These are phyloP conservation scores for Rhamphomyia laevipes DNA, from an alignment of 2,888 invertebrate species.

Conservation along the genomic window DNA sequence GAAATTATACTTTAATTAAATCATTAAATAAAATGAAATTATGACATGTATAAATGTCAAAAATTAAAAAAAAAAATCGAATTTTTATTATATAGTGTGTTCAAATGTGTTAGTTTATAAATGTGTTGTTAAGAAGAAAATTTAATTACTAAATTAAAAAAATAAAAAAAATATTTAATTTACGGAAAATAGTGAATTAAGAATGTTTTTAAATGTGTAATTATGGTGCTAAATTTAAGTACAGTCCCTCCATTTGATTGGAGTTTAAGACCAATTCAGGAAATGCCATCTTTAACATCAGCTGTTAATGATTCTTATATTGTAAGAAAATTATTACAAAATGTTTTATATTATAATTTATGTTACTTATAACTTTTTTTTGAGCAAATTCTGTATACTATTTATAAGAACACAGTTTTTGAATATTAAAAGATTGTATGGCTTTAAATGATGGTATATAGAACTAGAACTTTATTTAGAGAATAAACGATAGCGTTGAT, in stretches of 20 bases:
- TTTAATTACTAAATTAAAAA: slow-evolving; percentile 25
- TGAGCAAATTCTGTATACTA: too few species aligned
- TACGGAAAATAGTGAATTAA: slow-evolving; percentile 6
- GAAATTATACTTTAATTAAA: too few species aligned
- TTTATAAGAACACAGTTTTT: too few species aligned
- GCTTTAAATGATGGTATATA: too few species aligned
- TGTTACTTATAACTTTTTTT: background rate
- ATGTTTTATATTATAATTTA: slow-evolving; percentile 1
- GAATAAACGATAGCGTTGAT: too few species aligned
- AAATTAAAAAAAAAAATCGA: too few species aligned
- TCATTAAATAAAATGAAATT: too few species aligned
- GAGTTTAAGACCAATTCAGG: slow-evolving; percentile 16
- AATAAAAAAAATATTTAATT: slow-evolving; percentile 12
- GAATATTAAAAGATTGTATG: too few species aligned
- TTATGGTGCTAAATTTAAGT: slow-evolving; percentile 18
- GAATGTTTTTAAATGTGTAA: too few species aligned
- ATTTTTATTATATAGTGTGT: too few species aligned
- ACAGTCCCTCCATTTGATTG: slow-evolving; percentile 15
- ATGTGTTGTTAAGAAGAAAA: background rate
- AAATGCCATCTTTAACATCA: slow-evolving; percentile 15
- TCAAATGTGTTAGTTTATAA: background rate
- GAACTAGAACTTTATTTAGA: too few species aligned
- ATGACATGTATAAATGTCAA: too few species aligned
- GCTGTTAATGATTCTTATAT: slow-evolving; percentile 17
- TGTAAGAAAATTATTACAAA: slow-evolving; percentile 11